A percentile compares a stretch with the other conserved stretches of the same genome.
These are phyloP conservation scores for Heliconius eleuchia DNA, from an alignment of 1,140 invertebrate genomes.

Conservation along the genomic window DNA sequence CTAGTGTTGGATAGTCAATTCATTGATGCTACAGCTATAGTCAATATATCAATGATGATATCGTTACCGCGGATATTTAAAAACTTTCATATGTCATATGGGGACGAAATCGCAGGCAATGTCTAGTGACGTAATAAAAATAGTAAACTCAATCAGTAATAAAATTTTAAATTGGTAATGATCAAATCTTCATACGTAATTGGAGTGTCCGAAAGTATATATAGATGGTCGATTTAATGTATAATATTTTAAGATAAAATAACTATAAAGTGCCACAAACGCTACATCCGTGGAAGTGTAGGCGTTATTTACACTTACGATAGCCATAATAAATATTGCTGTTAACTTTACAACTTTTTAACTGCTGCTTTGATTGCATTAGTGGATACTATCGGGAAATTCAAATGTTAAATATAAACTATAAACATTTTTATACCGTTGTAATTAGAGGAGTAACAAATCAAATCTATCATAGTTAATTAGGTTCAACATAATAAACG, in stretches of 20 bases:
- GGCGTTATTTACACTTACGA: neutral
- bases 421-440: neutral
- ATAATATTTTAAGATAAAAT: constrained; percentile 13
- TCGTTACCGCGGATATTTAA: no score
- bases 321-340: neutral
- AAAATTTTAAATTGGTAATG: neutral
- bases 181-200: neutral
- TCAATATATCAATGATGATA: no score
- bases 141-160: neutral
- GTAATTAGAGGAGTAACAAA: neutral
- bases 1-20: no score
- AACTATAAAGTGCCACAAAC: neutral
- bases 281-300: neutral
- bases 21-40: no score
- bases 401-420: neutral
- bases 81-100: no score
- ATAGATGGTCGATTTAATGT: neutral
- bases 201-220: neutral
- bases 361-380: constrained; percentile 13
- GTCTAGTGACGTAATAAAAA: neutral
- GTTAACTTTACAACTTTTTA: constrained; percentile 9
- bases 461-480: constrained; percentile 2
- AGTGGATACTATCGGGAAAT: neutral
- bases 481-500: neutral
- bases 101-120: no score